Percentiles rank a stretch among this genome's conserved stretches.
phyloP scores from a whole-genome alignment of 92 coral and sea anemone species.

The Porites lobata region DNA sequence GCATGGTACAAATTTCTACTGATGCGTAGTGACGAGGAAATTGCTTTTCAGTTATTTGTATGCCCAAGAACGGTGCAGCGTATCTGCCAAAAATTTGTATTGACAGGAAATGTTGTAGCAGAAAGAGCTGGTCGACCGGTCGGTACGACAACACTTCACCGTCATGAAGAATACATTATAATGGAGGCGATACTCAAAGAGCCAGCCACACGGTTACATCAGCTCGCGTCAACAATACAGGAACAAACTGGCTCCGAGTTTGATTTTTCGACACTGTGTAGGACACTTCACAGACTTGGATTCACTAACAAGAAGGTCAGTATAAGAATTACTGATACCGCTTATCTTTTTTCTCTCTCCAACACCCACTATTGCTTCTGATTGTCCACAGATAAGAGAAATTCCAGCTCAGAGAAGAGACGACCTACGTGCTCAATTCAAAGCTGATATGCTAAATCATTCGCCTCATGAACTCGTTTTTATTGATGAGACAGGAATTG shows the following conservation, averaged over 20 bases:
- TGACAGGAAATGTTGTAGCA: conserved; percentile 34
- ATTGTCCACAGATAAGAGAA: not conserved
- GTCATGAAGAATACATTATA: conserved; percentile 59
- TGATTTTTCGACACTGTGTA: not conserved
- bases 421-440: conserved; percentile 38
- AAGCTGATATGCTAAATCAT: conserved; percentile 22
- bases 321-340: not conserved
- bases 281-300: conserved; percentile 25
- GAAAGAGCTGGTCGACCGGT: conserved; percentile 22
- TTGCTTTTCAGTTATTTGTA: conserved; percentile 35
- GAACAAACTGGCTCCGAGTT: conserved; percentile 50
- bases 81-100: conserved; percentile 5
- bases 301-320: not conserved
- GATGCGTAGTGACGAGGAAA: conserved; percentile 40
- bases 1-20: conserved; percentile 31
- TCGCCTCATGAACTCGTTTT: not conserved
- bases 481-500: conserved; percentile 33
- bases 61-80: conserved; percentile 50
- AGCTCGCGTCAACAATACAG: conserved; percentile 27
- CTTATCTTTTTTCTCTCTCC: not conserved
- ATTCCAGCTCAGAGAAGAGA: conserved; percentile 58
- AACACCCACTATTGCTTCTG: not conserved
- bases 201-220: conserved; percentile 51
- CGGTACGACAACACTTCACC: conserved; percentile 26
- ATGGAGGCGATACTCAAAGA: conserved; percentile 45